These are phyloP conservation scores for Platichthys stellatus DNA, from an alignment of 2,113 vertebrate genomes.

Conservation along the genomic window DNA sequence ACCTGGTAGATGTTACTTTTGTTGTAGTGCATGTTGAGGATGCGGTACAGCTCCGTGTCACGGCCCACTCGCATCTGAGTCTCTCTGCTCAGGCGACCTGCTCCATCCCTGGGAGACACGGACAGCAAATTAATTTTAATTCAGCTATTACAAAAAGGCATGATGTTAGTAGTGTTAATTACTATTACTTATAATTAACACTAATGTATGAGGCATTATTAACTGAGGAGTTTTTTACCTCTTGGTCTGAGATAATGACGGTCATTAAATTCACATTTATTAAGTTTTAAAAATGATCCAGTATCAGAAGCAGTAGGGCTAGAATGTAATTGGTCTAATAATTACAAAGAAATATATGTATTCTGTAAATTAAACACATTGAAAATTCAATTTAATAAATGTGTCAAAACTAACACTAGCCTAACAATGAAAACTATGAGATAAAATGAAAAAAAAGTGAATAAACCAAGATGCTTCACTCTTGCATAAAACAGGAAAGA, in stretches of 20 bases:
- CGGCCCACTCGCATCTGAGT: constrained; percentile 76
- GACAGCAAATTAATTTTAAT: constrained; percentile 2
- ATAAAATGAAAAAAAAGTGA: too few relatives aligned
- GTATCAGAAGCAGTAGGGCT: too few relatives aligned
- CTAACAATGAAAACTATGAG: too few relatives aligned
- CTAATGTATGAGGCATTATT: not conserved
- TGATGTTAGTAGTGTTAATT: not conserved
- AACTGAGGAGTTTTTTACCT: too few relatives aligned
- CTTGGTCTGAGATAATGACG: too few relatives aligned
- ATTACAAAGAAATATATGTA: not conserved
- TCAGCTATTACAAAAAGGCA: not conserved
- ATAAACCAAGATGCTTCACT: too few relatives aligned
- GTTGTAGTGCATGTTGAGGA: constrained; percentile 87
- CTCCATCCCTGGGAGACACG: constrained; percentile 69
- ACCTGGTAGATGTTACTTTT: constrained; percentile 87
- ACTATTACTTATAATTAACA: not conserved
- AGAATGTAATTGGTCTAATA: not conserved
- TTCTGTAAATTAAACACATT: not conserved
- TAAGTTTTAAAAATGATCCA: not conserved
- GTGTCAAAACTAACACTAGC: too few relatives aligned
- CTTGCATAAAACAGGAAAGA: too few relatives aligned
- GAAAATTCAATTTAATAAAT: too few relatives aligned
- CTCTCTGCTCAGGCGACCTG: constrained; percentile 71
- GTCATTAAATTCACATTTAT: too few relatives aligned
- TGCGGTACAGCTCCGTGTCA: constrained; percentile 84